Evolutionary conservation across 2,888 invertebrate species (phyloP).

Genomic region (Prosapia bicincta): DNA sequence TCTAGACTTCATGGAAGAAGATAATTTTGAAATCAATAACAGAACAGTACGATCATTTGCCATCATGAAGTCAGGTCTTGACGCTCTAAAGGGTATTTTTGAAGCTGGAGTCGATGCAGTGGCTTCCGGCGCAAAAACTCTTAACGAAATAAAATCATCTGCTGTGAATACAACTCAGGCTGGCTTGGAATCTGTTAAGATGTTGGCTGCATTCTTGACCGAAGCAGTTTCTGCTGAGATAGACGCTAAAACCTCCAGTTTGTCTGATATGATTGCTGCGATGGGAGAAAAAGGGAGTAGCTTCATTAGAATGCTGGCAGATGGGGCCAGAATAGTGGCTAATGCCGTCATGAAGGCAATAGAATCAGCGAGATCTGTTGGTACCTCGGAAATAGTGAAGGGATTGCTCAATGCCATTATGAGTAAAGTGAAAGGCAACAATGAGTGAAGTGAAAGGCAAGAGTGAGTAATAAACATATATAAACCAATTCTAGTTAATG

Average conservation of each 20-base stretch:
- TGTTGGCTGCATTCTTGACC: not conserved
- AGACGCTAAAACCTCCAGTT: not conserved
- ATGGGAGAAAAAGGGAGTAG: not conserved
- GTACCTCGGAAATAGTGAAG: not conserved
- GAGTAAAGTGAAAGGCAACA: not conserved
- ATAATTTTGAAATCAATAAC: too few species aligned
- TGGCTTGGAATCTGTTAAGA: not conserved
- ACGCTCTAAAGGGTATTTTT: not conserved
- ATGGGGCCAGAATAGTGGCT: not conserved
- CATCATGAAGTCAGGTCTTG: not conserved
- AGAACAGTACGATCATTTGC: not conserved
- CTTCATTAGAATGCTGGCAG: not conserved
- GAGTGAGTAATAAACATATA: too few species aligned
- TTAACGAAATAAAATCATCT: not conserved
- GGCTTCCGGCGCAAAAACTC: not conserved
- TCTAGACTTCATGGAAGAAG: too few species aligned
- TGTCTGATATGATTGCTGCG: not conserved
- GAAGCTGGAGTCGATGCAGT: not conserved
- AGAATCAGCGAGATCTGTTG: not conserved
- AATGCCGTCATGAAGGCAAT: not conserved
- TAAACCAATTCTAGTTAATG: too few species aligned
- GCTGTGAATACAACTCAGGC: not conserved
- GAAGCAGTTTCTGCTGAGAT: not conserved
- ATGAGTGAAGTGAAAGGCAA: too few species aligned
- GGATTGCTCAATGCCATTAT: not conserved